Conservation (phyloP, 2,797 vertebrate species). For the Darevskia mixta region DNA sequence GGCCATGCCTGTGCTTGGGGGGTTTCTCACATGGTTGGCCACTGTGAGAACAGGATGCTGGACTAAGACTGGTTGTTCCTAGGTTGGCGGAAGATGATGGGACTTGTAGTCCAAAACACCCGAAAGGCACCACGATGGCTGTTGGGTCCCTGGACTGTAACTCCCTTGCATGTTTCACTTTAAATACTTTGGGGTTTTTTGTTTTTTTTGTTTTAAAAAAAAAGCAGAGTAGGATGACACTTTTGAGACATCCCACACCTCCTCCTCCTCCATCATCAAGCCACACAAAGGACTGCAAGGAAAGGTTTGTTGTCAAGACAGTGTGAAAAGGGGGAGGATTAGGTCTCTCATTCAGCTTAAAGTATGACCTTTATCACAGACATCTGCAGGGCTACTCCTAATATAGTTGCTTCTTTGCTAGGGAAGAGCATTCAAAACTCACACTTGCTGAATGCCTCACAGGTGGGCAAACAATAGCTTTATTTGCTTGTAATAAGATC, state of each 20-base stretch:
- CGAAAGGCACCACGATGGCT: no score
- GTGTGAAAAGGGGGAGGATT: constrained; percentile 2
- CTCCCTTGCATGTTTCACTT: neutral
- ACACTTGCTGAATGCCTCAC: neutral
- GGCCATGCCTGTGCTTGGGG: no score
- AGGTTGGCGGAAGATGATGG: no score
- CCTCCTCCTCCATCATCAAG: constrained; percentile 1
- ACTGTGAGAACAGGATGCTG: neutral
- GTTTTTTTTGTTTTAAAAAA: no score
- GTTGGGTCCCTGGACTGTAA: no score
- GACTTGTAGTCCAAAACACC: no score
- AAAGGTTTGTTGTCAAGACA: neutral
- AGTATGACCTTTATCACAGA: neutral
- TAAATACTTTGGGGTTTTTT: no score
- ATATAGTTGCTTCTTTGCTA: neutral
- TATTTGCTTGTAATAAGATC: neutral
- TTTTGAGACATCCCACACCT: neutral
- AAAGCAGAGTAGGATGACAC: neutral
- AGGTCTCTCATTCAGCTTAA: neutral
- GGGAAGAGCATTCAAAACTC: neutral
- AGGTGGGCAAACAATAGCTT: neutral
- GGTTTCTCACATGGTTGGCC: no score
- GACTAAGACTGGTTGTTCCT: no score
- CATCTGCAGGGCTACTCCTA: neutral
- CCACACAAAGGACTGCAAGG: neutral